A percentile compares a stretch with the other conserved stretches of the same genome.
phyloP scores from a whole-genome alignment of 1,140 invertebrate genomes.

The Nomia melanderi region DNA sequence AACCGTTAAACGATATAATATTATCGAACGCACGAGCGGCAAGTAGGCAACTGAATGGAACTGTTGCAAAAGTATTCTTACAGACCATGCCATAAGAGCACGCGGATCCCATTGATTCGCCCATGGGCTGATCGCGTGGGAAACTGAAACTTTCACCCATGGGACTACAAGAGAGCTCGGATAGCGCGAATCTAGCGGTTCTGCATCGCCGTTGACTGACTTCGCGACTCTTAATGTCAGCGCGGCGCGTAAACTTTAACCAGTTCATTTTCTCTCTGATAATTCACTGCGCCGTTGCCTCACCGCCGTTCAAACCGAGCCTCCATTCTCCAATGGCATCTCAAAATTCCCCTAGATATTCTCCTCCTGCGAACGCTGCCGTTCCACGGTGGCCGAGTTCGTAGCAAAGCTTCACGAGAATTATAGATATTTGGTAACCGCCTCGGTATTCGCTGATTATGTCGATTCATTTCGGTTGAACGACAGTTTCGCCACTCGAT shows the following conservation, averaged over 20 bases:
- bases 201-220: constrained; percentile 51
- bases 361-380: no score
- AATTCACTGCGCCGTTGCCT: not conserved
- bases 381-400: no score
- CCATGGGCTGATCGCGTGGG: constrained; percentile 49
- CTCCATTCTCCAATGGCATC: no score
- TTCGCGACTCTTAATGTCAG: constrained; percentile 49
- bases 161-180: constrained; percentile 55
- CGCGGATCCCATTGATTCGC: constrained; percentile 31
- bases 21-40: no score
- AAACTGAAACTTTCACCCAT: constrained; percentile 64
- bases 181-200: constrained; percentile 56
- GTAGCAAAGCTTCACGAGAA: no score
- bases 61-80: not conserved
- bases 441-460: no score
- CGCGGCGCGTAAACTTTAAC: not conserved
- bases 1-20: no score
- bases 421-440: no score
- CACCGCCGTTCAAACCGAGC: no score
- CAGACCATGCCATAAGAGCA: not conserved
- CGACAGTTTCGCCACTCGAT: no score
- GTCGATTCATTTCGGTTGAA: no score
- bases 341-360: no score
- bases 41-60: constrained; percentile 14
- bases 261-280: constrained; percentile 15